Evolutionary conservation across 2,797 vertebrate genomes (phyloP).

Genomic region (Lagorchestes hirsutus): DNA sequence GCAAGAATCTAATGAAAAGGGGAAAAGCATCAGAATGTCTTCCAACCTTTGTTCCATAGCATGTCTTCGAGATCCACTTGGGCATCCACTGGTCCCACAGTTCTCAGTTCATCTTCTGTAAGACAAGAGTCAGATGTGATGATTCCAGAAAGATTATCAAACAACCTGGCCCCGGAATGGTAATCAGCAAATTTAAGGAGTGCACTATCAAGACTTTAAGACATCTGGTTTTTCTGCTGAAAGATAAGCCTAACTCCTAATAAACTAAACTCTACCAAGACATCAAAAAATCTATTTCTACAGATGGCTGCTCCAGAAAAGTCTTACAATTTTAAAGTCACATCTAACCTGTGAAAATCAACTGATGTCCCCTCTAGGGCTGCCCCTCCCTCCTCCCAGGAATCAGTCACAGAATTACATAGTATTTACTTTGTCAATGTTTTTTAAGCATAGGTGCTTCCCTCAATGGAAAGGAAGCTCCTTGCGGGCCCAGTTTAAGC

Average conservation of each 20-base stretch:
- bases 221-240: constrained; percentile 19
- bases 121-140: constrained; percentile 72
- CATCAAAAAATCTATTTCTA: not conserved
- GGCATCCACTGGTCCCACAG: constrained; percentile 91
- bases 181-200: not conserved
- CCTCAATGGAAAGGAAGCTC: not conserved
- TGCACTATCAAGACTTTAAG: constrained; percentile 23
- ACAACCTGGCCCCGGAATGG: constrained; percentile 8
- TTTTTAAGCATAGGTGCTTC: not conserved
- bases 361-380: not conserved
- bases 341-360: not conserved
- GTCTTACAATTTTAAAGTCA: not conserved
- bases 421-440: not conserved
- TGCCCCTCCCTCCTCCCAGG: not conserved
- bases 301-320: not conserved
- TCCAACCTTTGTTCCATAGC: constrained; percentile 91
- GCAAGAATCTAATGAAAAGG: not conserved
- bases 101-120: constrained; percentile 90
- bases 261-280: not conserved
- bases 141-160: constrained; percentile 30
- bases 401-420: not conserved
- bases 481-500: not conserved
- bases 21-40: not conserved
- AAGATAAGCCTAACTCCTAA: not conserved
- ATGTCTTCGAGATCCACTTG: constrained; percentile 91